Evolutionary conservation across 2,113 vertebrate genomes (phyloP).

Genomic region (Ivindomyrus marchei): DNA sequence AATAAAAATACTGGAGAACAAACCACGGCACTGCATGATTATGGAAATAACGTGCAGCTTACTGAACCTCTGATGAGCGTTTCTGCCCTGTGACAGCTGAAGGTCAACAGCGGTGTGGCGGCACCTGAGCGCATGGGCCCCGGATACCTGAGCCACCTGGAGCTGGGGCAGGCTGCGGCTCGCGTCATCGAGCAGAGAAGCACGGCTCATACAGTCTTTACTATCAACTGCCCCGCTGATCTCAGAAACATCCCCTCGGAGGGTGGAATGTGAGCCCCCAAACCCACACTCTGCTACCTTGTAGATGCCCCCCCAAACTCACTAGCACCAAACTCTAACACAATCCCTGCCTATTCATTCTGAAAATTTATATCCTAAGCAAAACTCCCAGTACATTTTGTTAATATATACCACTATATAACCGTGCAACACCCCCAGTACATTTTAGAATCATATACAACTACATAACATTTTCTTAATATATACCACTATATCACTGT

Average conservation of each 20-base stretch:
- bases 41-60: not conserved
- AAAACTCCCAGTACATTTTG: not conserved
- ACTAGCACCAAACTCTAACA: not conserved
- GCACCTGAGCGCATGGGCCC: constrained; percentile 58
- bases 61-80: not conserved
- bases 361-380: not conserved
- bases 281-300: not conserved
- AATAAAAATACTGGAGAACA: not conserved
- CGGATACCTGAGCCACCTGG: constrained; percentile 65
- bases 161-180: constrained; percentile 63
- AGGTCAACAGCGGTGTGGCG: constrained; percentile 66
- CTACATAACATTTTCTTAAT: not conserved
- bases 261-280: constrained; percentile 37
- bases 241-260: constrained; percentile 56
- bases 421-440: not conserved
- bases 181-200: constrained; percentile 55
- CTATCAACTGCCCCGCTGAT: constrained; percentile 56
- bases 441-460: not conserved
- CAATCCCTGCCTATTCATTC: not conserved
- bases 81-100: constrained; percentile 53
- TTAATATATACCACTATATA: not conserved
- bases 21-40: not conserved
- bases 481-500: not conserved
- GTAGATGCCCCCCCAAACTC: not conserved
- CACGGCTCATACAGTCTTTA: constrained; percentile 55